Conservation (phyloP, 2,113 vertebrate species). For the Boleophthalmus pectinirostris region DNA sequence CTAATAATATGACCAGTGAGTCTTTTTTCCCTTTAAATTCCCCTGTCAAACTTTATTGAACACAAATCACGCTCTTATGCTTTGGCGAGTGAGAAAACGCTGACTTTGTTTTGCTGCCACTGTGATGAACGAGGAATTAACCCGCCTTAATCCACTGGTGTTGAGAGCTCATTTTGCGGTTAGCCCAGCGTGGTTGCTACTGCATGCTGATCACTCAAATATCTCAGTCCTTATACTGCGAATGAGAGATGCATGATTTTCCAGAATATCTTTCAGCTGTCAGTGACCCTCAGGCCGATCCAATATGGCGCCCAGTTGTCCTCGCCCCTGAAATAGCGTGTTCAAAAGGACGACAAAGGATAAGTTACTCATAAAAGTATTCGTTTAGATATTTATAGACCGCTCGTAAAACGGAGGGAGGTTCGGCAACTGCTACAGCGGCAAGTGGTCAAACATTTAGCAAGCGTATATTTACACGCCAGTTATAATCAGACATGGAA, state of each 20-base stretch:
- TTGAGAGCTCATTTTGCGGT: slow-evolving; percentile 52
- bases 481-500: not conserved
- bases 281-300: slow-evolving; percentile 79
- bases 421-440: slow-evolving; percentile 34
- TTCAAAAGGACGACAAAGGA: slow-evolving; percentile 86
- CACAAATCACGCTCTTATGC: slow-evolving; percentile 28
- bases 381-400: slow-evolving; percentile 81
- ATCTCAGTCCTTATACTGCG: slow-evolving; percentile 73
- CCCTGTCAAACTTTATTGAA: slow-evolving; percentile 22
- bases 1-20: not conserved
- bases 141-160: slow-evolving; percentile 41
- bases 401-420: slow-evolving; percentile 28
- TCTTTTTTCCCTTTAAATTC: slow-evolving; percentile 4
- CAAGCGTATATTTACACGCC: slow-evolving; percentile 1
- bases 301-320: slow-evolving; percentile 79
- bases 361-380: slow-evolving; percentile 80
- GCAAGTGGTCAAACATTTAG: slow-evolving; percentile 17
- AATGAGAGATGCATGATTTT: slow-evolving; percentile 76
- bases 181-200: slow-evolving; percentile 38
- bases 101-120: slow-evolving; percentile 48
- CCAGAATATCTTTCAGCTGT: slow-evolving; percentile 90
- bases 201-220: slow-evolving; percentile 60
- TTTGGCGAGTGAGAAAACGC: slow-evolving; percentile 22
- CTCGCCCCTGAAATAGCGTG: slow-evolving; percentile 86
- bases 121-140: slow-evolving; percentile 60